Base-by-base conservation (phyloP, 2,888 invertebrate species). In the Aspidapion aeneum region DNA sequence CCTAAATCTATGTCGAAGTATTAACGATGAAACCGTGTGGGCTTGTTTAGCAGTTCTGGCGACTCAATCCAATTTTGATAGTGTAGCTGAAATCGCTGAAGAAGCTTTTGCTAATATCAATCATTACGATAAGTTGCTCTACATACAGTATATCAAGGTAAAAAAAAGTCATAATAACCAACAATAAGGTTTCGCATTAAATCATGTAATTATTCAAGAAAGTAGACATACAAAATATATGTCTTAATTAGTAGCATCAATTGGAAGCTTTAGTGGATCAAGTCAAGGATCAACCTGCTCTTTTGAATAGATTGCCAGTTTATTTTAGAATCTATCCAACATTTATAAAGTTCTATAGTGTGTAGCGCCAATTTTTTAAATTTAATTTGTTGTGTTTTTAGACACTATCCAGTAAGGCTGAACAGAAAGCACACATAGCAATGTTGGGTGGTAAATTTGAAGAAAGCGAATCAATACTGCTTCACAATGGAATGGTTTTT, bases 51-150 rank as follows among this genome's bases (percentile, higher is more conserved):
- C 98, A 0, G 94, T 95, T 0, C 84, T 97, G 77, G 90, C 98
- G 1, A 92, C 93, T 63, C 90, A 93, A 69, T 88, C 90, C 66
- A 91, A 90, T 77, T 90, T 91, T 76, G 74, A 74, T 62, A 67
- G 70, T 1, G 92, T 97, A 73, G 92, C 97, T 73, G 87, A 90
- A 63, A 90, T 95, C 3, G 96, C 98, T 17, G 98, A 98, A 82
- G 93, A 97, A 75, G 95, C 97, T 0, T 99, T 95, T 78, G 93
- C 96, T 7, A 91, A 93, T 9, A 90, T 96, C n/a, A 85, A 90
- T 71, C 89, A 93, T 80, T 89, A 86, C 63, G 91, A 94, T 73
- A 94, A 94, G 86, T 94, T 95, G 1, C 87, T 88, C 73, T 94
- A 92, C 73, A 87, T 94, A 70, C 91, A 91, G 73, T 85, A 92